A percentile compares a stretch with the other conserved stretches of the same genome.
phyloP scores from a whole-genome alignment of 2,888 invertebrate genomes.

The Leptopilina drosophilae region DNA sequence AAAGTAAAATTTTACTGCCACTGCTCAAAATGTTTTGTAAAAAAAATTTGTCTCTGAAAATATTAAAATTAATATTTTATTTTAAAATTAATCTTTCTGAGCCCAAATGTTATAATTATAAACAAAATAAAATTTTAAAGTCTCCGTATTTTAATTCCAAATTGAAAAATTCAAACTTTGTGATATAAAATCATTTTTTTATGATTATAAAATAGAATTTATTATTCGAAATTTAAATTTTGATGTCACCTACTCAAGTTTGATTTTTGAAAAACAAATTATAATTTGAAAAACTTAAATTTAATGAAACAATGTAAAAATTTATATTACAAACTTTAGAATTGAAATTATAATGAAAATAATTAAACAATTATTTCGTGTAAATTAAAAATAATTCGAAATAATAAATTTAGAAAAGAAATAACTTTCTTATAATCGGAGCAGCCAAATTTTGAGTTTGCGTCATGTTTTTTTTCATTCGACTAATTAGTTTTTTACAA shows the following conservation, averaged over 20 bases:
- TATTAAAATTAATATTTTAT: too few species aligned
- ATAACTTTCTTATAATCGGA: not conserved
- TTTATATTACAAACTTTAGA: not conserved
- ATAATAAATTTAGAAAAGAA: not conserved
- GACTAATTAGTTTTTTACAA: not conserved
- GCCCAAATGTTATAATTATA: too few species aligned
- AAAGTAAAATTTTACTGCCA: not conserved
- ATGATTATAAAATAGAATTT: not conserved
- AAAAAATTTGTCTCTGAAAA: too few species aligned
- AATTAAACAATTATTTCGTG: not conserved
- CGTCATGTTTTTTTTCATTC: not conserved
- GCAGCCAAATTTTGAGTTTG: constrained; percentile 3
- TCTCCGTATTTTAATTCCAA: too few species aligned
- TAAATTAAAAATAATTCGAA: not conserved
- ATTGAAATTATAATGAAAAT: not conserved
- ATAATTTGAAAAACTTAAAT: constrained; percentile 8
- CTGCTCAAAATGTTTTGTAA: not conserved
- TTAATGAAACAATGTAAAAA: constrained; percentile 8
- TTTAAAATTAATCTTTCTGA: too few species aligned
- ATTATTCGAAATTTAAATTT: not conserved
- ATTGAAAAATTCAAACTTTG: too few species aligned
- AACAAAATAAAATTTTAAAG: too few species aligned
- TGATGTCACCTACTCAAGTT: constrained; percentile 15
- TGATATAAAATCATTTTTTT: not conserved
- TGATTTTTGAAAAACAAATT: not conserved